Base-by-base conservation (phyloP, 2,797 vertebrate species). In the Clarias pachynema region DNA sequence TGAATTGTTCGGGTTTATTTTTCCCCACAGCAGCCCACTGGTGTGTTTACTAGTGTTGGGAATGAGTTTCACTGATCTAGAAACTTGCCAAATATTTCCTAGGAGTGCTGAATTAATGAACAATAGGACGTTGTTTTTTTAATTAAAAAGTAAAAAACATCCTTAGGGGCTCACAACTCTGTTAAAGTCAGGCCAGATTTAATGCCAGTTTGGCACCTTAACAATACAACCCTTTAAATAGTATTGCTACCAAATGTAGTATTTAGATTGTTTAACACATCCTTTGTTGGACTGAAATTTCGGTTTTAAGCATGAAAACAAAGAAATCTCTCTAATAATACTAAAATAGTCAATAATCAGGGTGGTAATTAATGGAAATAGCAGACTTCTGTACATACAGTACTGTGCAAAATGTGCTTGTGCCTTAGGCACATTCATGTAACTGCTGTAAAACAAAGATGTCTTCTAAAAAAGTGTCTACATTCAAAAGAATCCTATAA, bases 41-140 rank as follows among this genome's bases (percentile, higher is more conserved):
- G 31, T 82, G 53, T 70, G 66, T 70, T 82, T 57, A 82, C 66
- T 82, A 34, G 16, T 37, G 34, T 73, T 83, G 31, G 57, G 57
- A 60, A 72, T 62, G 57, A 83, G 44, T 70, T 82, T 26, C 97
- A 85, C 72, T 31, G 4, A 53, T 31, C 59, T 34, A 69, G 14
- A 74, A 83, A 22, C 57, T 29, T 83, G 72, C 72, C 82, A 66
- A 66, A 77, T 65, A 84, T 77, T 84, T 57, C 31, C 37, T 68
- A 2, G 63, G 49, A 69, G 53, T 73, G 15, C 5, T 18, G 24
- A 73, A 83, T 83, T 44, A 83, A 72, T 73, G 60, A 73, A 72
- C 69, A 73, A 73, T 7, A n/a, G 34, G 34, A 82, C 0, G 15
- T 59, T 26, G 53, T 82, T 60, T 40, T 53, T 29, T 26, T 24